Base-by-base conservation (phyloP, 2,113 vertebrate genomes). In the Himantopus leucocephalus region DNA sequence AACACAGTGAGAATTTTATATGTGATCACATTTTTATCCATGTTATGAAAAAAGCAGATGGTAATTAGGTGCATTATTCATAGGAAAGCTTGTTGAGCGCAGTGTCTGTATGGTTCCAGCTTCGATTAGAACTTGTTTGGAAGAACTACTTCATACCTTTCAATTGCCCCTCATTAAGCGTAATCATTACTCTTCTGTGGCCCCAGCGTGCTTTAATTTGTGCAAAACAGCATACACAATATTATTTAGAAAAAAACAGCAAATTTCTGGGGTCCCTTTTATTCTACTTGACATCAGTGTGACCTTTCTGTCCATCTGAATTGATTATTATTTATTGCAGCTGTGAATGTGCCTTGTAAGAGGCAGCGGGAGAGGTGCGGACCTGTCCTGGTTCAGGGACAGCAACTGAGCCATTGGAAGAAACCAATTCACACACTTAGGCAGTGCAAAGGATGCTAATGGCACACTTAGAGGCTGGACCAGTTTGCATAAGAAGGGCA, bases 31-130 rank as follows among this genome's bases (percentile, higher is more conserved):
- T 89, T 95, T 97, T 97, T 95, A 86, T 92, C 94, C 96, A 96
- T 94, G 95, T 96, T 95, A 95, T 96, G 88, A 90, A 92, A 93
- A 97, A 97, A 97, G 91, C 96, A 97, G 97, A 96, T 95, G 95
- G 93, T 97, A 97, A 97, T 97, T 98, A 97, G 94, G 97, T 96
- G 89, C 24, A 89, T 97, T 97, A 97, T 97, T 98, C 97, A 96
- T 67, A 94, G 88, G 81, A 96, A 95, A 91, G 92, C 94, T 95
- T 96, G 80, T 79, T 74, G 96, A 96, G 88, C 55, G 1, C 81
- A 93, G 23, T 64, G 76, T 93, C 79, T 82, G 88, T 88, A 85
- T 55, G 81, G 92, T 90, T 96, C 94, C 93, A 97, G 89, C 88
- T 94, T 93, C 94, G 71, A 95, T 95, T 95, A 95, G 84, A 95